These are phyloP conservation scores for Leucoraja ocellata DNA, from an alignment of 2,797 vertebrate species.

Conservation along the genomic window DNA sequence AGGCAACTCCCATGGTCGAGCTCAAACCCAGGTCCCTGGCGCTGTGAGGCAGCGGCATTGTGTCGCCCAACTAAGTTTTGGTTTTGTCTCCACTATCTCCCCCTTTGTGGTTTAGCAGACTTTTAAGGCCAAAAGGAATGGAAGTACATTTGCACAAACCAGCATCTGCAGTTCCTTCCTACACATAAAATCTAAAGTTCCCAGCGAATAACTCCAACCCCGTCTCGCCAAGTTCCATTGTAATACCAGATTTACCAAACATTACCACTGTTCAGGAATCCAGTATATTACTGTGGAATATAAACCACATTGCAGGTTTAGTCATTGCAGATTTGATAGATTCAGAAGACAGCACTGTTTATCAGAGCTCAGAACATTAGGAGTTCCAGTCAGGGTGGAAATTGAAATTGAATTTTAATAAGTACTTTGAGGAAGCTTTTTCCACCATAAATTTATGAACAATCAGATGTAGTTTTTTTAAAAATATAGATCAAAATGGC, in stretches of 20 bases:
- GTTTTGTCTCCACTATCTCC: neutral
- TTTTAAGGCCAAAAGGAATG: neutral
- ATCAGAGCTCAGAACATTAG: neutral
- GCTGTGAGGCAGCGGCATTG: too few relatives aligned
- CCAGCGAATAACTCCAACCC: neutral
- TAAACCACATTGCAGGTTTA: neutral
- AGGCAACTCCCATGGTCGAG: too few relatives aligned
- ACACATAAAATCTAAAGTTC: too few relatives aligned
- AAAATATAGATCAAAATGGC: neutral
- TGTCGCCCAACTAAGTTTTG: neutral
- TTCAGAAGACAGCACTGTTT: neutral
- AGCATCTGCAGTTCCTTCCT: too few relatives aligned
- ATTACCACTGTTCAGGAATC: neutral
- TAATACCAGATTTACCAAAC: neutral
- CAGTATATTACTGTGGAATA: neutral
- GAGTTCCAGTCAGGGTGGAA: neutral
- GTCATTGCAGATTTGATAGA: neutral
- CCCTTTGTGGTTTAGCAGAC: neutral
- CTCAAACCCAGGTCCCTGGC: too few relatives aligned
- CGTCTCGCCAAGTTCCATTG: neutral
- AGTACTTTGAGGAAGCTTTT: neutral
- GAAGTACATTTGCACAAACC: too few relatives aligned
- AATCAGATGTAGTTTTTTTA: neutral
- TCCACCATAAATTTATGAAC: neutral
- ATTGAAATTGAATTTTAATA: neutral